These are phyloP conservation scores for Poecilia picta DNA, from an alignment of 2,797 vertebrate species.

Conservation along the genomic window DNA sequence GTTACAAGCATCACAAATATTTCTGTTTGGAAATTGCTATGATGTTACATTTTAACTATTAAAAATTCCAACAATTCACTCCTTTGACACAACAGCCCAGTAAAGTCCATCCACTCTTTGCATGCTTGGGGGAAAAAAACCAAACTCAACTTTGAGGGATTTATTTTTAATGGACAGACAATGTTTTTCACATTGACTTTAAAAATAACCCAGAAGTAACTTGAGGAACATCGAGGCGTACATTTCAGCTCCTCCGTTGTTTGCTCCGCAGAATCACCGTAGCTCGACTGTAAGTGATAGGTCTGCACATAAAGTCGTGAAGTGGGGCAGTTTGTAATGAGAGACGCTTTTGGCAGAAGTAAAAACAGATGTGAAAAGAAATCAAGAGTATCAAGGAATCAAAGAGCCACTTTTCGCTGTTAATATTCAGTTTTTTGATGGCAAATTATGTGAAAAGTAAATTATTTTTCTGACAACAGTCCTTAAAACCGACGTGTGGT, in stretches of 20 bases:
- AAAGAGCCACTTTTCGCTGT: constrained; percentile 36
- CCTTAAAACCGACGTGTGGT: not conserved
- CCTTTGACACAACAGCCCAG: not conserved
- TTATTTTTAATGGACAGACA: not conserved
- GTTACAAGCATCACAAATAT: constrained; percentile 1
- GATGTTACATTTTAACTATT: not conserved
- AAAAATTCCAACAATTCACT: not conserved
- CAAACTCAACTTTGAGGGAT: not conserved
- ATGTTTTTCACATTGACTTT: not conserved
- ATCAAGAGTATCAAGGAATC: constrained; percentile 46
- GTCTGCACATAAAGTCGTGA: constrained; percentile 51
- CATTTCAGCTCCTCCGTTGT: constrained; percentile 13
- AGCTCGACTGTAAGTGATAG: constrained; percentile 14
- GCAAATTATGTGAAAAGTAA: not conserved
- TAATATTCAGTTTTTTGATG: not conserved
- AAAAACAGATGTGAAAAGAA: constrained; percentile 49
- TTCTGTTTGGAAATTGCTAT: constrained; percentile 1
- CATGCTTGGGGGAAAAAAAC: not conserved
- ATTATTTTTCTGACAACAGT: not conserved
- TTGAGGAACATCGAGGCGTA: not conserved
- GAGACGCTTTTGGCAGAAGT: constrained; percentile 49
- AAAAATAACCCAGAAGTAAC: not conserved
- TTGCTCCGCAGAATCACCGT: constrained; percentile 7
- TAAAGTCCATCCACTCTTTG: not conserved
- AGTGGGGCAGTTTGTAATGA: constrained; percentile 54